Evolutionary conservation across 35 echinoderm and acorn worm species (phyloP).

Genomic region (Amphiura filiformis): DNA sequence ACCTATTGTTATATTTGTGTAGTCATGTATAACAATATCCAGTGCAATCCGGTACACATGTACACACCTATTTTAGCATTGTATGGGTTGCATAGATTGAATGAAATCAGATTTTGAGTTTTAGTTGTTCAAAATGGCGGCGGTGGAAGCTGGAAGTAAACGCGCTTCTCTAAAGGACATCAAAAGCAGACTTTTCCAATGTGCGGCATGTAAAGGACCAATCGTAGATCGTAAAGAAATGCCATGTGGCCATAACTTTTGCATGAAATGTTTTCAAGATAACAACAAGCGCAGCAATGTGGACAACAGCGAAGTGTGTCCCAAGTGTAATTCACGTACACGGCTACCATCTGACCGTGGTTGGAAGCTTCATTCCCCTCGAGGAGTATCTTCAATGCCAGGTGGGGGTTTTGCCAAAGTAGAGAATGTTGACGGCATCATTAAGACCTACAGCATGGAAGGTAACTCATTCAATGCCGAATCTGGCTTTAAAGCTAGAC

Average conservation of each 20-base stretch:
- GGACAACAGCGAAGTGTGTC: background rate
- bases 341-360: background rate
- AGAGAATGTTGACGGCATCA: background rate
- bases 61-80: too few species aligned
- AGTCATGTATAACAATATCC: too few species aligned
- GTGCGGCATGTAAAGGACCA: background rate
- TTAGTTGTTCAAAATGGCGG: background rate
- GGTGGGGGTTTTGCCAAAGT: background rate
- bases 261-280: slow-evolving; percentile 1
- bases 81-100: too few species aligned
- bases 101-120: too few species aligned
- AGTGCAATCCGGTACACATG: too few species aligned
- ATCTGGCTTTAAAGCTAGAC: background rate
- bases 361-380: background rate
- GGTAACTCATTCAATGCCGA: background rate
- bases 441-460: background rate
- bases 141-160: background rate
- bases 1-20: too few species aligned
- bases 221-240: background rate
- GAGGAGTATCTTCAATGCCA: background rate
- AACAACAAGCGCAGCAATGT: background rate
- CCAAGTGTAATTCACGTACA: background rate
- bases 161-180: background rate
- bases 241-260: slow-evolving; percentile 2
- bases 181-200: background rate